A percentile compares a stretch with the other conserved stretches of the same genome.
Conservation (phyloP, 2,888 invertebrate genomes). For the Machimus atricapillus region DNA sequence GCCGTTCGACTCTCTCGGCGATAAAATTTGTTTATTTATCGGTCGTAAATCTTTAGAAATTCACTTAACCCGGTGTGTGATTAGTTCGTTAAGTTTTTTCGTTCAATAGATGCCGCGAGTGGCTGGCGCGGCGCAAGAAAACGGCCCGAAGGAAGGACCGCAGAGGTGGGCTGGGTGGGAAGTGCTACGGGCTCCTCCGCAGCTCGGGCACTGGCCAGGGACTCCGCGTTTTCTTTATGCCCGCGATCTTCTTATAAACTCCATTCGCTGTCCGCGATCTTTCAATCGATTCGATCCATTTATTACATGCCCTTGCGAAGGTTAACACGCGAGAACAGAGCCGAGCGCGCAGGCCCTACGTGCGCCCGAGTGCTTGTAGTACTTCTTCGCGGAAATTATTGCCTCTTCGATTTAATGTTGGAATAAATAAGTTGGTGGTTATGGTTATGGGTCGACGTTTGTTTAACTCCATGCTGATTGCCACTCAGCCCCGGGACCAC, state of each 20-base stretch:
- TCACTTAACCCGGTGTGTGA: slow-evolving; percentile 30
- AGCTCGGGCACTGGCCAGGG: neutral
- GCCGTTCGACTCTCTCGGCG: neutral
- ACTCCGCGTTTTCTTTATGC: neutral
- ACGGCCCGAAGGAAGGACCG: neutral
- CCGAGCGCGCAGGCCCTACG: neutral
- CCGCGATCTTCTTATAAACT: slow-evolving; percentile 21
- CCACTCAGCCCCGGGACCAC: neutral
- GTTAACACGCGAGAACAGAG: slow-evolving; percentile 22
- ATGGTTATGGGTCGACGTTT: slow-evolving; percentile 34
- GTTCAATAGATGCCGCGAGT: neutral
- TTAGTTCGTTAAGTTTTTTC: slow-evolving; percentile 20
- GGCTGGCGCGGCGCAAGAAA: neutral
- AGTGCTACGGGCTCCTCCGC: neutral
- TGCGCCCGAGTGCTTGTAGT: neutral
- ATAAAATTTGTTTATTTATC: slow-evolving; percentile 34
- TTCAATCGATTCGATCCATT: slow-evolving; percentile 43
- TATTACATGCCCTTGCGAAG: slow-evolving; percentile 33
- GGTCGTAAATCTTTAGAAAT: slow-evolving; percentile 28
- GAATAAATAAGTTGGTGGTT: slow-evolving; percentile 37
- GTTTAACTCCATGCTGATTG: slow-evolving; percentile 23
- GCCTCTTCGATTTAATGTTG: slow-evolving; percentile 36
- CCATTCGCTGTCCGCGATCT: slow-evolving; percentile 30
- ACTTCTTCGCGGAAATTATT: slow-evolving; percentile 17
- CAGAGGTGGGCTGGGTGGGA: neutral